A percentile compares a stretch with the other conserved stretches of the same genome.
Conservation (phyloP, 2,797 vertebrate genomes). For the Rhincodon typus region DNA sequence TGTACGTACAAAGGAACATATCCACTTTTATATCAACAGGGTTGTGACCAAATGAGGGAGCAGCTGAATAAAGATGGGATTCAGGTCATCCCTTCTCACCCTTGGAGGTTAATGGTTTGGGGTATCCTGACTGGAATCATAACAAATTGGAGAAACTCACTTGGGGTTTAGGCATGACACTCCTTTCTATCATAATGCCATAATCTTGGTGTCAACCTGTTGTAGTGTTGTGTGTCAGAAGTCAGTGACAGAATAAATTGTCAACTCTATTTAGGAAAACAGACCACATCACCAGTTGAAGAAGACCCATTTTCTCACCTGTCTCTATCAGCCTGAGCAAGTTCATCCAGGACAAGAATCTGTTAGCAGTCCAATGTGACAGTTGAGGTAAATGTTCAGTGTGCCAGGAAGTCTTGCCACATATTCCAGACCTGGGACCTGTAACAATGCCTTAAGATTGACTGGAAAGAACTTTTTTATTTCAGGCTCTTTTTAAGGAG, state of each 20-base stretch:
- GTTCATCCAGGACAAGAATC: not conserved
- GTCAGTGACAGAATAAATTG: not conserved
- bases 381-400: no score
- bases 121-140: no score
- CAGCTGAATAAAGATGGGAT: no score
- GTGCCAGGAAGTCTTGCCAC: not conserved
- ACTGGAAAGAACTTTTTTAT: not conserved
- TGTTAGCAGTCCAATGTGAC: no score
- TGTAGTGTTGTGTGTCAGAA: not conserved
- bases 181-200: not conserved
- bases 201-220: not conserved
- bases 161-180: no score
- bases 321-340: not conserved
- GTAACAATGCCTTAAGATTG: not conserved
- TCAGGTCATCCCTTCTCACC: no score
- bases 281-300: not conserved
- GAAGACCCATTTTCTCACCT: not conserved
- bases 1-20: no score
- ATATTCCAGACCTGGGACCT: not conserved
- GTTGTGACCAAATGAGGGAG: no score
- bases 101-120: no score
- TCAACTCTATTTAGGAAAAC: not conserved
- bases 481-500: not conserved
- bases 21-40: no score
- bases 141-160: no score